A percentile compares a stretch with the other conserved stretches of the same genome.
phyloP scores from a whole-genome alignment of 2,797 vertebrate species.

The Channallabes apus region DNA sequence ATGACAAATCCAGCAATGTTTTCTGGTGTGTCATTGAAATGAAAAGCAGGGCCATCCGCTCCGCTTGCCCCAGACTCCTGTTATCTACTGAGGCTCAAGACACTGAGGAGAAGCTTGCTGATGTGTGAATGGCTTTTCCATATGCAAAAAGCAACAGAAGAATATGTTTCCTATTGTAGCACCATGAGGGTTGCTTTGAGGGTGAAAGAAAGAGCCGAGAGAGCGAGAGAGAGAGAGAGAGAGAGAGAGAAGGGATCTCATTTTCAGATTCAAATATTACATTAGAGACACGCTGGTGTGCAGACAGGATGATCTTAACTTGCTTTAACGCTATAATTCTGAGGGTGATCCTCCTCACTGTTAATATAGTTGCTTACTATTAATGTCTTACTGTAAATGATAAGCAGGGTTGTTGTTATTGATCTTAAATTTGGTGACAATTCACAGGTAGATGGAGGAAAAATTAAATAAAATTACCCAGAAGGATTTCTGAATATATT shows the following conservation, averaged over 20 bases:
- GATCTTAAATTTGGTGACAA: not conserved
- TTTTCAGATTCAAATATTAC: constrained; percentile 50
- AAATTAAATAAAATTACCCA: not conserved
- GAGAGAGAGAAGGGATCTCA: not conserved
- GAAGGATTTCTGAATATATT: not conserved
- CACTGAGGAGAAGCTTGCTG: constrained; percentile 41
- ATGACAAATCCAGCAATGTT: constrained; percentile 44
- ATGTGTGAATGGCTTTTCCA: constrained; percentile 47
- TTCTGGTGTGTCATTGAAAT: constrained; percentile 57
- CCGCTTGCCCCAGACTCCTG: constrained; percentile 55
- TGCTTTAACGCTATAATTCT: constrained; percentile 29
- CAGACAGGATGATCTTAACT: constrained; percentile 44
- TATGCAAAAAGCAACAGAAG: constrained; percentile 50
- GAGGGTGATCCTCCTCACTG: not conserved
- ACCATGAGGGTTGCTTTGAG: constrained; percentile 35
- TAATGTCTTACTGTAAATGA: not conserved
- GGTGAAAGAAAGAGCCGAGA: constrained; percentile 32
- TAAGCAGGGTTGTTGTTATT: not conserved
- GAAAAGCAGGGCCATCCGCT: constrained; percentile 57
- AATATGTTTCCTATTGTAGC: constrained; percentile 48
- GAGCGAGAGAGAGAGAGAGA: not conserved
- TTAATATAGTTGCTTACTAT: constrained; percentile 1
- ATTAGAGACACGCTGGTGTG: constrained; percentile 43
- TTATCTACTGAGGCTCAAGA: constrained; percentile 56
- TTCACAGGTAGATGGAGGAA: not conserved